phyloP scores from a whole-genome alignment of 2,797 vertebrate genomes.

The Etheostoma perlongum region DNA sequence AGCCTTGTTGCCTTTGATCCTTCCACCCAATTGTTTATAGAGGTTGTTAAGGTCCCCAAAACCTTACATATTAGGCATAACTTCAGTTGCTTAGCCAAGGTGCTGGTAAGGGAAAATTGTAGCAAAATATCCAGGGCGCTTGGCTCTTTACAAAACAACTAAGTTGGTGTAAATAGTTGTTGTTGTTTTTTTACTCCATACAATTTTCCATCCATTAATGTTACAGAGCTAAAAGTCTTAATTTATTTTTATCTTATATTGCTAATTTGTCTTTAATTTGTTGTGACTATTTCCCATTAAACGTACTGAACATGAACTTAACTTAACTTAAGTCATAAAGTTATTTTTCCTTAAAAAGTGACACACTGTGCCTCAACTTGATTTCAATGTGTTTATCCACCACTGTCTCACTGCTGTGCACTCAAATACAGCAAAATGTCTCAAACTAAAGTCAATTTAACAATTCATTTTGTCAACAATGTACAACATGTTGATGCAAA shows the following conservation, averaged over 20 bases:
- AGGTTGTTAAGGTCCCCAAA: conserved; percentile 72
- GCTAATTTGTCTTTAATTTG: background rate
- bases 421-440: background rate
- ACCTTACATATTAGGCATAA: conserved; percentile 54
- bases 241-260: background rate
- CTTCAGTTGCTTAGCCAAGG: conserved; percentile 63
- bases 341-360: background rate
- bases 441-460: background rate
- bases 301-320: background rate
- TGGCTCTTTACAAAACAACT: conserved; percentile 17
- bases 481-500: background rate
- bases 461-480: background rate
- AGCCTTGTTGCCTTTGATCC: conserved; percentile 80
- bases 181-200: background rate
- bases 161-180: background rate
- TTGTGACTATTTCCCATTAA: background rate
- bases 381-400: background rate
- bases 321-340: background rate
- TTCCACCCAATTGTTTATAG: conserved; percentile 77
- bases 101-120: conserved; percentile 32
- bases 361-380: background rate
- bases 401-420: background rate
- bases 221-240: background rate
- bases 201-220: background rate
- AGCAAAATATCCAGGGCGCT: conserved; percentile 12